Base-by-base conservation (phyloP, 2,888 invertebrate species). In the Cerceris rybyensis region DNA sequence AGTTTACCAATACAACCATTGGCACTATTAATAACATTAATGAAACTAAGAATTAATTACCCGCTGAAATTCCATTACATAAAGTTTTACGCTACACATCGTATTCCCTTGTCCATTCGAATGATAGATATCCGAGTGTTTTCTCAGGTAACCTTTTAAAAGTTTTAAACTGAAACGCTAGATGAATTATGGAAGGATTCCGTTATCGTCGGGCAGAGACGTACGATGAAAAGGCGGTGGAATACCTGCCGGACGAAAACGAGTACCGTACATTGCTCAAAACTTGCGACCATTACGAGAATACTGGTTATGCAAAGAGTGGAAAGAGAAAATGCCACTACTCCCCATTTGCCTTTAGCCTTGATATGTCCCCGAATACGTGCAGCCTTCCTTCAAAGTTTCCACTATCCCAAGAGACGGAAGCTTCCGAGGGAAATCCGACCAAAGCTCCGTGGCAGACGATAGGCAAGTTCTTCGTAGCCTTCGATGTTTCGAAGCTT, bases 211-310 rank as follows among this genome's bases (percentile, higher is more conserved):
- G 39, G 65, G 60, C 65, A 16, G 49, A 65, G 64, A 74, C 58
- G 67, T 14, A 67, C 28, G 68, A 64, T 43, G 73, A 64, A 73
- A 61, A 42, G 43, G 61, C 52, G 16, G 55, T 17, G 57, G 50
- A 28, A 61, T 50, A 46, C 46, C 50, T 42, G 46, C 65, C 71
- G 72, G 81, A 78, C 64, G 64, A 59, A 78, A 74, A 74, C 63
- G 68, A 68, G 74, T 49, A 52, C 83, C 82, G 88, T 86, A 83
- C 87, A 85, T 86, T 82, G 87, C 86, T 88, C 86, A 87, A 88
- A 89, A 89, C 86, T 88, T 87, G 84, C 66, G 82, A 80, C 86
- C 86, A 84, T 88, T 86, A 87, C 85, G 83, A 70, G 86, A 82
- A 84, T 78, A 78, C 82, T 78, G 86, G 43, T 42, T 52, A 57